Evolutionary conservation across 2,113 vertebrate genomes (phyloP), one percentile per base, ranked within the genome.

Genomic region (Ceyx margarethae): DNA sequence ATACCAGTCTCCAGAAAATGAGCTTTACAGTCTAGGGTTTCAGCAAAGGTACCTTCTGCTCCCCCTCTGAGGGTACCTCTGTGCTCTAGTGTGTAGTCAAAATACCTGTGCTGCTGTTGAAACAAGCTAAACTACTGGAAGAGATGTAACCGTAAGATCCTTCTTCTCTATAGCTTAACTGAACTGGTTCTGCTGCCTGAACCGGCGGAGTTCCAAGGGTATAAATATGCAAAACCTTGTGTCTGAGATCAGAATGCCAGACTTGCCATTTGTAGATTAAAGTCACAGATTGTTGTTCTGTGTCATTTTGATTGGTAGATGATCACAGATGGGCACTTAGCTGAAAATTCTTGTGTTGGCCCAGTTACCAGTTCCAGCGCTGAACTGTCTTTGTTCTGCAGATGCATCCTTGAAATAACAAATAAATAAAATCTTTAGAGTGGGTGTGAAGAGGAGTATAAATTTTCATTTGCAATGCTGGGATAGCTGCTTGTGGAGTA

Each of bases 181-280:
- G 40, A 88, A 31, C 94, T 92, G 93, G 94, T 95, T 96, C 72
- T 92, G 81, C 95, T 77, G 85, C 90, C 82, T 92, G 81, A 94
- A 31, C 87, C 29, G n/a, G 74, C 91, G 50, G 67, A 89, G 61
- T 76, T 93, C 56, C 64, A 19, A 28, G 75, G 25, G 10, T 56
- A 48, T 60, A 56, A 74, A 67, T 85, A 72, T 5, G 4, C 33
- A 71, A 64, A 37, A 13, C 57, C 35, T 35, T 23, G 10, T 75
- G 23, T 71, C n/a, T 85, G 80, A 77, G 80, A 35, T 87, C 25
- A 22, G 62, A 73, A 33, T 33, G 26, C 5, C 58, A n/a, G 28
- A 33, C 50, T 61, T n/a, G 5, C 13, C 31, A 16, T 53, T 45
- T 73, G 61, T 45, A 73, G 50, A 29, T 76, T 50, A 72, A 89